A percentile compares a stretch with the other conserved stretches of the same genome.
These are phyloP conservation scores for Cygnus buccinator DNA, from an alignment of 2,113 vertebrate genomes.

Conservation along the genomic window DNA sequence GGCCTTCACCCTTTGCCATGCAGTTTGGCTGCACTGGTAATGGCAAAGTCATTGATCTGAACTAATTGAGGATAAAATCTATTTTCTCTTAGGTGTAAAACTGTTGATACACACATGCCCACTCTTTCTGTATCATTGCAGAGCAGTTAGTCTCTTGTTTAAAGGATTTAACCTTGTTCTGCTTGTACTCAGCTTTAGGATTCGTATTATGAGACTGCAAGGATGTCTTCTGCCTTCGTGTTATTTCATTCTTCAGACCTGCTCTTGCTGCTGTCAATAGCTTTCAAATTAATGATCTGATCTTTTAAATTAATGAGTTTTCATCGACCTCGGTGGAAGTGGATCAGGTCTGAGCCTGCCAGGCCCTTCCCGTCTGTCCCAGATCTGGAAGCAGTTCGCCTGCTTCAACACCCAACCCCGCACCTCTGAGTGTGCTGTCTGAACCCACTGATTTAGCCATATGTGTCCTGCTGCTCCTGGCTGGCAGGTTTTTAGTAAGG, in stretches of 20 bases:
- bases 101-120: rapidly evolving
- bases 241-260: background rate
- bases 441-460: background rate
- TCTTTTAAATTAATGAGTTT: constrained; percentile 43
- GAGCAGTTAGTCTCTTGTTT: background rate
- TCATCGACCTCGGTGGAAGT: background rate
- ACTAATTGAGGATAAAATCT: background rate
- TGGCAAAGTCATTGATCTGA: background rate
- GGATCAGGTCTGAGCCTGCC: background rate
- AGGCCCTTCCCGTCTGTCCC: background rate
- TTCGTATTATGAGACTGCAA: rapidly evolving
- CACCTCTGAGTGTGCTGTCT: background rate
- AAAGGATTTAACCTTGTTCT: background rate
- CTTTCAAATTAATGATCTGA: background rate
- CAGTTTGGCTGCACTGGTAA: rapidly evolving
- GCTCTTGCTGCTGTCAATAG: background rate
- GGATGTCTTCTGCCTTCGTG: background rate
- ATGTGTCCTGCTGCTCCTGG: background rate
- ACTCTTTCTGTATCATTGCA: rapidly evolving
- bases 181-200: background rate
- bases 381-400: background rate
- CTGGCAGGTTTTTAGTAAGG: background rate
- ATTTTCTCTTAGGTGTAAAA: background rate
- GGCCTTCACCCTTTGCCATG: rapidly evolving
- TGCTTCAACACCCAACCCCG: background rate